Percentiles rank a stretch among this genome's conserved stretches.
Conservation (phyloP, 2,888 invertebrate genomes). For the Caenorhabditis parvicauda region DNA sequence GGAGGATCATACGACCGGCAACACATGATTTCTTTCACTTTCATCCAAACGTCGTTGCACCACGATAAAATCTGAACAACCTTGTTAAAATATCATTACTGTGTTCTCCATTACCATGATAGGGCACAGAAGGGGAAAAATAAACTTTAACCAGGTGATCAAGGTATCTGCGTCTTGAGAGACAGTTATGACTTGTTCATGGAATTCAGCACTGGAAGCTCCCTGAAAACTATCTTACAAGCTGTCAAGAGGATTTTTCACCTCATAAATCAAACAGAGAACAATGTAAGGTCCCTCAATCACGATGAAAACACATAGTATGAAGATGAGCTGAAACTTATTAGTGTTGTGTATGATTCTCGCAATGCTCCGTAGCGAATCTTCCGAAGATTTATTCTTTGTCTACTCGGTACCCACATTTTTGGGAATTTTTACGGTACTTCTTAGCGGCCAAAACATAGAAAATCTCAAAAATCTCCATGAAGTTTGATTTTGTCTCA, state of each 20-base stretch:
- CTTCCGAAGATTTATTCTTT: no score
- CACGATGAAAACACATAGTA: conserved; percentile 37
- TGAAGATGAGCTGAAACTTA: conserved; percentile 28
- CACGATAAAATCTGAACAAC: conserved; percentile 45
- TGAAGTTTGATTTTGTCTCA: no score
- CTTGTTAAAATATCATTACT: not conserved
- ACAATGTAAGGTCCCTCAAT: conserved; percentile 55
- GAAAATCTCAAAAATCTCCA: no score
- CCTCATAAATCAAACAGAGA: conserved; percentile 51
- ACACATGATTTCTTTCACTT: conserved; percentile 51
- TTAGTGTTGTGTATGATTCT: no score
- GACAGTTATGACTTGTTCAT: conserved; percentile 18
- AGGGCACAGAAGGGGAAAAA: conserved; percentile 56
- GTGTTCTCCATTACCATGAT: conserved; percentile 38
- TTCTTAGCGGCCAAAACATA: no score
- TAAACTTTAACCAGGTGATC: conserved; percentile 52
- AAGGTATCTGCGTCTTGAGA: conserved; percentile 55
- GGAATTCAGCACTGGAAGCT: conserved; percentile 28
- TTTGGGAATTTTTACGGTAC: no score
- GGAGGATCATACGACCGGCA: conserved; percentile 45
- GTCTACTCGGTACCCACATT: no score
- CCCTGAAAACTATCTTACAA: not conserved
- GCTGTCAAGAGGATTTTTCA: conserved; percentile 3
- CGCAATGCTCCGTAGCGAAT: no score
- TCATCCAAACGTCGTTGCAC: conserved; percentile 55